phyloP scores from a whole-genome alignment of 1,140 invertebrate species.

The Lysiphlebus fabarum region DNA sequence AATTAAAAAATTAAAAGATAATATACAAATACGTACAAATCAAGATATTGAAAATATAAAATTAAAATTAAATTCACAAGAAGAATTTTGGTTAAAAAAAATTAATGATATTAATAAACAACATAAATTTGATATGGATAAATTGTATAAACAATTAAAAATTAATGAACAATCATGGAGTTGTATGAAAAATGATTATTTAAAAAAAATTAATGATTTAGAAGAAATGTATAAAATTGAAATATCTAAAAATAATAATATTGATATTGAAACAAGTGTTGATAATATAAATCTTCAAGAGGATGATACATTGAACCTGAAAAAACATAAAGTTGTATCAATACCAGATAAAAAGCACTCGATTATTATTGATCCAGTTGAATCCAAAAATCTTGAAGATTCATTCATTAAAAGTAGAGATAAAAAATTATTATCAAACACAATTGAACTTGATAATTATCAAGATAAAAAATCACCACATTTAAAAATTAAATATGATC shows the following conservation, averaged over 20 bases:
- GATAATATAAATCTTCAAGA: neutral
- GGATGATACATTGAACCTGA: too few species aligned
- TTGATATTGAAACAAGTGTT: neutral
- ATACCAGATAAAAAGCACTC: too few species aligned
- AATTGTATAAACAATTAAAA: conserved; percentile 44
- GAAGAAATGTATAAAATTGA: conserved; percentile 37
- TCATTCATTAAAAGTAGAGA: neutral
- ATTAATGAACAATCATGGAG: conserved; percentile 41
- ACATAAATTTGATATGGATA: conserved; percentile 46
- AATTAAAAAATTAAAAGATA: conserved; percentile 40
- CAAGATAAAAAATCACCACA: too few species aligned
- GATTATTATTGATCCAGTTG: too few species aligned
- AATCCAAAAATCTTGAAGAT: neutral
- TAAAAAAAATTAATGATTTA: conserved; percentile 43
- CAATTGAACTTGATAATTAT: too few species aligned
- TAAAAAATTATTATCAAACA: too few species aligned
- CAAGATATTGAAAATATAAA: conserved; percentile 46
- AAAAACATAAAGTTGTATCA: too few species aligned
- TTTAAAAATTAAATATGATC: too few species aligned
- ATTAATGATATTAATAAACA: conserved; percentile 47
- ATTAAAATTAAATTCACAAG: conserved; percentile 46
- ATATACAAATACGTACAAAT: conserved; percentile 39
- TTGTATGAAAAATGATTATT: conserved; percentile 43
- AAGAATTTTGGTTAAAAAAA: conserved; percentile 49
- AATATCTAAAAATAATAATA: conserved; percentile 22